These are phyloP conservation scores for Glareola pratincola DNA, from an alignment of 2,113 vertebrate species.

Conservation along the genomic window DNA sequence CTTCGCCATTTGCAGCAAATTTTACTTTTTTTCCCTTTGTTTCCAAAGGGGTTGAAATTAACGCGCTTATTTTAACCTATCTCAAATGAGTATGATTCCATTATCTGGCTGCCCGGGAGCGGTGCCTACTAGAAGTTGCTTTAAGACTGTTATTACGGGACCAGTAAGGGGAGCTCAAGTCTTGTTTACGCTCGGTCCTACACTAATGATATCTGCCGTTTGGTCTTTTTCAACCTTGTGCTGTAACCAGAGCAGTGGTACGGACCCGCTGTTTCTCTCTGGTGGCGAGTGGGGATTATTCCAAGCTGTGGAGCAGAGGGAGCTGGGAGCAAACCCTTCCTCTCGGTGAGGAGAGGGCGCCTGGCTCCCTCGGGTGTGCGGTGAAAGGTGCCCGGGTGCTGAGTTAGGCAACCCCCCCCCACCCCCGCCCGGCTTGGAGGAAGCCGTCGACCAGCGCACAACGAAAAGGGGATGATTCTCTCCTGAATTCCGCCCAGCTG, in stretches of 20 bases:
- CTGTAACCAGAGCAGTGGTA: not conserved
- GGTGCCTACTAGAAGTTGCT: not conserved
- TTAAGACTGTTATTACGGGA: not conserved
- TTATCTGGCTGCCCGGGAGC: not conserved
- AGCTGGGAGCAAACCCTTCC: not conserved
- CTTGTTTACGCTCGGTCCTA: not conserved
- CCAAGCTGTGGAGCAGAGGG: not conserved
- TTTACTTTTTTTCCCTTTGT: not conserved
- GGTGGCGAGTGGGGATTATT: not conserved
- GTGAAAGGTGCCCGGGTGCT: not conserved
- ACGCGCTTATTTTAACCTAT: not conserved
- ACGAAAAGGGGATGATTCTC: not conserved
- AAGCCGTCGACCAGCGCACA: too few species aligned
- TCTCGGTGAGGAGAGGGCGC: rapidly evolving
- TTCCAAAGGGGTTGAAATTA: not conserved
- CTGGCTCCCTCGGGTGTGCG: too few species aligned
- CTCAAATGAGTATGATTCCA: not conserved
- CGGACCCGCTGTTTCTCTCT: not conserved
- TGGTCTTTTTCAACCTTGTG: not conserved
- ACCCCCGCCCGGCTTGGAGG: too few species aligned
- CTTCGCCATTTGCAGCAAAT: not conserved
- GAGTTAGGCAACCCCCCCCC: not conserved
- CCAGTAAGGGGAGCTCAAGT: conserved; percentile 43
- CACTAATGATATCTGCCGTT: not conserved
- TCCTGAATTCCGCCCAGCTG: not conserved